These are phyloP conservation scores for Gonocerus acuteangulatus DNA, from an alignment of 2,888 invertebrate genomes.

Conservation along the genomic window DNA sequence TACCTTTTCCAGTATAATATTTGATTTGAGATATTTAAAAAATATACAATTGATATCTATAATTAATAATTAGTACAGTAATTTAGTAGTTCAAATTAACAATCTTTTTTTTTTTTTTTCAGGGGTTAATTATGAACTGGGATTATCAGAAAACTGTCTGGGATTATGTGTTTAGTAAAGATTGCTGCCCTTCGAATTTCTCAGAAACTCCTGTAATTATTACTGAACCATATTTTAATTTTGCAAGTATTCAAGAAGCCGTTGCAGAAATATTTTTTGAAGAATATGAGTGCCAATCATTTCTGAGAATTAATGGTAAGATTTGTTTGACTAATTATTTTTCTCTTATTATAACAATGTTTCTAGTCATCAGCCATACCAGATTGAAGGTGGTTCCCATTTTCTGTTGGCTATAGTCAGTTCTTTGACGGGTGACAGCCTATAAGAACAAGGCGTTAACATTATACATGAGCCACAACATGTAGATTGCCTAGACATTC, in stretches of 20 bases:
- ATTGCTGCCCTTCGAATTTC: conserved; percentile 69
- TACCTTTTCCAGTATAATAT: not conserved
- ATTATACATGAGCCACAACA: too few relatives aligned
- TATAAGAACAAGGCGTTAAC: too few relatives aligned
- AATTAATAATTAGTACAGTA: not conserved
- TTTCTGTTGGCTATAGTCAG: too few relatives aligned
- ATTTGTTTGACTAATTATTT: conserved; percentile 11
- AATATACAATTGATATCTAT: not conserved
- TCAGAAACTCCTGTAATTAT: conserved; percentile 72
- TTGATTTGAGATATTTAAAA: too few relatives aligned
- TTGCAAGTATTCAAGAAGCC: conserved; percentile 83
- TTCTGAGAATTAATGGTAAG: conserved; percentile 64
- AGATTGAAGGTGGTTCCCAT: too few relatives aligned
- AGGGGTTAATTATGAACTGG: conserved; percentile 91
- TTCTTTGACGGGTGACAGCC: too few relatives aligned
- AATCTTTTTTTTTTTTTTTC: conserved; percentile 37
- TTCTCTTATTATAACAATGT: too few relatives aligned
- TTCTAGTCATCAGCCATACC: too few relatives aligned
- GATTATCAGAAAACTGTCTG: conserved; percentile 91
- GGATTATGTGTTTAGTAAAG: conserved; percentile 89
- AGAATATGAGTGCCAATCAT: conserved; percentile 83
- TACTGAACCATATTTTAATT: conserved; percentile 92
- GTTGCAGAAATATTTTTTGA: conserved; percentile 96
- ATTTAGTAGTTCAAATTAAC: not conserved
- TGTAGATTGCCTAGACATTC: too few relatives aligned